Evolutionary conservation across 2,888 invertebrate species (phyloP).

Genomic region (Cyclophora albipunctata): DNA sequence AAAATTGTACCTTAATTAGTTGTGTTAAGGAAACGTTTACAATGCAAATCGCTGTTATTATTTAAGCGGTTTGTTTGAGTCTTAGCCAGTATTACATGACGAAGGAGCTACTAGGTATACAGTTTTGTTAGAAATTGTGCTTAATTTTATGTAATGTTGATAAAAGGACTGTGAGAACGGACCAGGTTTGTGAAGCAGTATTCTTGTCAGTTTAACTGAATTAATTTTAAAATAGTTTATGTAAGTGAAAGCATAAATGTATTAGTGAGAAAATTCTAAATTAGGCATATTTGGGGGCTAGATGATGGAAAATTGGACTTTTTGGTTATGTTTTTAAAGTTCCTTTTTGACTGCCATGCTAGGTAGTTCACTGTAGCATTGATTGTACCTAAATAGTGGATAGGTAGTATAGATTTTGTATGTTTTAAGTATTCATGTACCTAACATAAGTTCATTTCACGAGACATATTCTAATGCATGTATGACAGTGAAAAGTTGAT

Average conservation of each 20-base stretch:
- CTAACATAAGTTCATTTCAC: no score
- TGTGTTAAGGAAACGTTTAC: constrained; percentile 26
- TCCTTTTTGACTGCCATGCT: constrained; percentile 29
- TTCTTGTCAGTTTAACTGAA: constrained; percentile 59
- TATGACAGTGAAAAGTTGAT: no score
- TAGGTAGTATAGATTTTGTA: no score
- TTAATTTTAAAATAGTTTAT: constrained; percentile 27
- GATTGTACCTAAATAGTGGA: neutral
- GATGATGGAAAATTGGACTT: constrained; percentile 11
- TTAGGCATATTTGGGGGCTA: constrained; percentile 42
- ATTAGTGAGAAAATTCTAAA: constrained; percentile 35
- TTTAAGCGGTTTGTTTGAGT: constrained; percentile 32
- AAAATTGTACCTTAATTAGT: constrained; percentile 27
- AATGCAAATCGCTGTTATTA: constrained; percentile 48
- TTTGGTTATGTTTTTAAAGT: constrained; percentile 28
- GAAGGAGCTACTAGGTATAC: constrained; percentile 12
- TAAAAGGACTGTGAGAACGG: constrained; percentile 36
- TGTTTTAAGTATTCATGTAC: no score
- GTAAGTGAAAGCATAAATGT: constrained; percentile 21
- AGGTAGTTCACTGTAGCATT: constrained; percentile 13
- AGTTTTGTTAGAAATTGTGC: constrained; percentile 47
- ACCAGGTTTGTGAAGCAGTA: constrained; percentile 58
- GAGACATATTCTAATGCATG: no score
- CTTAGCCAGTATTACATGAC: constrained; percentile 25
- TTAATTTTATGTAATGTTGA: constrained; percentile 56